Base-by-base conservation (phyloP, 1,140 invertebrate genomes). In the Drosophila rufa region DNA sequence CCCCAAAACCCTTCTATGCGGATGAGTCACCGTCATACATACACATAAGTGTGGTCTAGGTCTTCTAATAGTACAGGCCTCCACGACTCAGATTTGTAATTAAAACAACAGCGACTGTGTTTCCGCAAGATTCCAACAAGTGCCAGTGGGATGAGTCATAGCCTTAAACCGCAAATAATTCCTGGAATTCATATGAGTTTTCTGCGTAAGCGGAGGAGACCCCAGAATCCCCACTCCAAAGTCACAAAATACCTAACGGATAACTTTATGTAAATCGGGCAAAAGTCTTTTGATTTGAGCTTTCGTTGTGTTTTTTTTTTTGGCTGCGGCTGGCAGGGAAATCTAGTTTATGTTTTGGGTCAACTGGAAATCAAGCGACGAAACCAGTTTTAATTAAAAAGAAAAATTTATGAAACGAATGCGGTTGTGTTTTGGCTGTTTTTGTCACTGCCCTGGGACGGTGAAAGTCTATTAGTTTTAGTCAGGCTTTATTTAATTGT, bases 381-480 rank as follows among this genome's bases (percentile, higher is more conserved):
- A 62, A 89, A 89, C 84, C 68, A 90, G 84, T 89, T 89, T 90
- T 84, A 87, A 89, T 89, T 84, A 90, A 90, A 84, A 66, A 62
- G 46, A 70, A 71, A 89, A 76, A 80, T 68, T 61, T 79, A 86
- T 86, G 46, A 83, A 75, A 71, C 59, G 53, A 70, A 47, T 70
- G 67, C 61, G 62, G 57, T 58, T 42, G 51, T 64, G 69, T 71
- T 58, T 47, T 65, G 22, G 17, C 27, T 57, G 33, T 61, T 66
- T 59, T 71, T 73, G 66, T 71, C 15, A 17, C 55, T 43, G 14
- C 53, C 11, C 66, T 53, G 33, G 36, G 12, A 22, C 59, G 81
- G 84, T 89, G 84, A 89, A 89, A 89, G 84, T 84, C 77, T 67
- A 67, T 47, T 66, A 38, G 50, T 27, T 61, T 79, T 51, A 57